Evolutionary conservation across 2,113 vertebrate species (phyloP).

Genomic region (Clarias magur): DNA sequence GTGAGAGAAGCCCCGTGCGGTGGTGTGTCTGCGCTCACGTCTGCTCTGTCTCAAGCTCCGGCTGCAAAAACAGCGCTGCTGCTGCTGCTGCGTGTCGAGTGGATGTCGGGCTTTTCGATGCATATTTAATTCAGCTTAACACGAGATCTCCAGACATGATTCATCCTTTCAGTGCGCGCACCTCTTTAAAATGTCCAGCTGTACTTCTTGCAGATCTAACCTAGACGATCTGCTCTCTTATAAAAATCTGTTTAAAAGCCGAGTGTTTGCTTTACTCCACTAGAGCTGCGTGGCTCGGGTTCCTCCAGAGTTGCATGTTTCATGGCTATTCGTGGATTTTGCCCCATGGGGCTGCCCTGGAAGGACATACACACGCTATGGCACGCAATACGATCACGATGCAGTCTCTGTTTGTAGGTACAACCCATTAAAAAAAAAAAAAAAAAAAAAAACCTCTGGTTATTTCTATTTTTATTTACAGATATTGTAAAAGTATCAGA

Average conservation of each 20-base stretch:
- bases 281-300: neutral
- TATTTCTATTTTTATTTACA: neutral
- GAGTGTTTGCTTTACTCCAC: neutral
- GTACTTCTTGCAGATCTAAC: neutral
- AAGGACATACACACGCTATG: neutral
- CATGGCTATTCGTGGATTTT: neutral
- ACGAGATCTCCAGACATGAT: neutral
- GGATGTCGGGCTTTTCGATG: neutral
- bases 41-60: constrained; percentile 8
- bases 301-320: constrained; percentile 1
- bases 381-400: neutral
- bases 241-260: neutral
- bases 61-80: neutral
- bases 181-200: neutral
- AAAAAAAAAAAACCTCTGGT: neutral
- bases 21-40: neutral
- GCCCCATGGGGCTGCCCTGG: neutral
- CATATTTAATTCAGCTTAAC: neutral
- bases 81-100: neutral
- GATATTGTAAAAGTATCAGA: neutral
- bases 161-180: neutral
- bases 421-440: neutral
- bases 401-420: no score
- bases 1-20: neutral
- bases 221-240: neutral